Base-by-base conservation (phyloP, 2,888 invertebrate genomes). In the Andrena bicolor region DNA sequence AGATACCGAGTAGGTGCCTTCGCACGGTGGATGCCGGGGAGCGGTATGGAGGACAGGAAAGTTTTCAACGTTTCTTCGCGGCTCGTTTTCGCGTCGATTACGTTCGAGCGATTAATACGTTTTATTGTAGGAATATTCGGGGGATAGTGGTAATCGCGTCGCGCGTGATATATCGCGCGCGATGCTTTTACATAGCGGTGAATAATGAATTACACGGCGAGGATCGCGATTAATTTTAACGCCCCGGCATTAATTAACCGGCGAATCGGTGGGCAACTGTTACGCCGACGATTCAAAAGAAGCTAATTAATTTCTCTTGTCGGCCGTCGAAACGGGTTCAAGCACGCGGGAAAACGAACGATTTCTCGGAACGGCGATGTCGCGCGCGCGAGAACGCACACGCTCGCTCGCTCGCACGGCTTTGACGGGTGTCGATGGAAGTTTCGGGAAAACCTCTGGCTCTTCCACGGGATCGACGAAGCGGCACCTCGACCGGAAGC, bases 161-260 rank as follows among this genome's bases (percentile, higher is more conserved):
- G 41, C 41, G 41, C 30, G 41, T 23, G 20, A 56, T 76, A 35
- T 41, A 60, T 63, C 35, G 35, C 13, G 6, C 26, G 6, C 63
- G 64, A 20, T 48, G 60, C 53, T 65, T 68, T 60, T 41, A 20
- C 69, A 53, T 81, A 70, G 58, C 28, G 78, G n/a, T 35, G 35
- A 80, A 65, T 66, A 76, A 70, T 60, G 76, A 79, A 75, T 70
- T 60, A 41, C 70, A 28, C 16, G 26, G 10, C 28, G 3, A 23
- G 7, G 41, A 65, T 48, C 53, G 60, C 30, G 80, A 82, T 79
- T 76, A 76, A 79, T 71, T 75, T 71, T 68, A 72, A 71, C 20
- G 58, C 30, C 28, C 28, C 1, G 63, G 72, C 23, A 26, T 71
- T 82, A 80, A 82, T 80, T 79, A 80, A 60, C 13, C 73, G 35